Base-by-base conservation (phyloP, 2,888 invertebrate genomes). In the Sinodicranocentrus sp. region DNA sequence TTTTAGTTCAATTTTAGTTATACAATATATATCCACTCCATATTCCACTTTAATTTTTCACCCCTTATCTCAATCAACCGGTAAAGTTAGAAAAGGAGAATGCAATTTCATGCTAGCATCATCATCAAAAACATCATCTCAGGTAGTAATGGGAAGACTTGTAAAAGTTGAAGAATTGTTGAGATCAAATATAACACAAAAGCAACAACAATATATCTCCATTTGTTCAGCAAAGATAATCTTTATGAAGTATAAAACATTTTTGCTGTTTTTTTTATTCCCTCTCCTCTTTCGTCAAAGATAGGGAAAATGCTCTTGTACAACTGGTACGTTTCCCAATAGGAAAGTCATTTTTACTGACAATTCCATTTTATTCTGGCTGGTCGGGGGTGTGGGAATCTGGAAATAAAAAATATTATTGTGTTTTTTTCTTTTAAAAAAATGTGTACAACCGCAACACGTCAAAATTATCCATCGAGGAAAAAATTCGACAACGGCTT, bases 1-100 rank as follows among this genome's bases (percentile, higher is more conserved):
- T 70, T 43, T 70, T 52, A 70, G 75, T 82, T 73, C 76, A 76
- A 82, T 82, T 82, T 82, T 75, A 65, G 75, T 8, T 28, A 6
- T 61, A 57, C 2, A 57, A 19, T 17, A 52, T 19, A 52, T 15
- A 15, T 52, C 3, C 33, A 33, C 33, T 33, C 33, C 10, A 10
- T 2, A 6, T 28, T 33, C 23, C 10, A 25, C 25, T 26, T 13
- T 59, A n/a, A 43, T 52, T 52, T 52, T 52, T 5, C 15, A 15
- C n/a, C 10, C 33, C 33, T 33, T 33, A 3, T 33, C 33, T 10
- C 10, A 33, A 57, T 57, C 57, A 57, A 63, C 63, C 63, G 63
- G 63, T 63, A 63, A 63, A 33, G 63, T 57, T 19, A 17, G 23
- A 57, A 5, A 17, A 23, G 23, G 52, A 8, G 23, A 57, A 21